phyloP scores from a whole-genome alignment of 2,113 vertebrate genomes.

The Oreochromis aureus region DNA sequence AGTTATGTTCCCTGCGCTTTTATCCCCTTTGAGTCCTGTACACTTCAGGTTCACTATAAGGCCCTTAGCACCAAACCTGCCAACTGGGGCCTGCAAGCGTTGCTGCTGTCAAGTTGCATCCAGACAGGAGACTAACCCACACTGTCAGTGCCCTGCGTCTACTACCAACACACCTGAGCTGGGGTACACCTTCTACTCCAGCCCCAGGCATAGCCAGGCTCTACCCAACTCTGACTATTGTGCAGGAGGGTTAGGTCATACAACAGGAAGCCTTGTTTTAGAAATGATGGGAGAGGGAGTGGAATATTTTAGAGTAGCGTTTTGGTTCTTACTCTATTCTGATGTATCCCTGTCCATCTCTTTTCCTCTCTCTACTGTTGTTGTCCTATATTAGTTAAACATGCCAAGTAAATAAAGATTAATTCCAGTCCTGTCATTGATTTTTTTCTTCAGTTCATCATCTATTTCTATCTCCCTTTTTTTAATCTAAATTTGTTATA shows the following conservation, averaged over 20 bases:
- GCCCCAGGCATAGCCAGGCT: constrained; percentile 51
- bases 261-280: constrained; percentile 14
- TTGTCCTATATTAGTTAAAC: not conserved
- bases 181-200: constrained; percentile 52
- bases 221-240: constrained; percentile 16
- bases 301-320: not conserved
- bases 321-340: not conserved
- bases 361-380: not conserved
- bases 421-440: not conserved
- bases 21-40: constrained; percentile 34
- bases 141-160: constrained; percentile 64
- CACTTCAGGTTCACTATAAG: constrained; percentile 45
- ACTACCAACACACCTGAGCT: constrained; percentile 67
- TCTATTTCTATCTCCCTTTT: not conserved
- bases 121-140: constrained; percentile 59
- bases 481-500: not conserved
- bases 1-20: constrained; percentile 28
- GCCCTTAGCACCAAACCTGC: constrained; percentile 57
- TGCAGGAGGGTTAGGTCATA: constrained; percentile 31
- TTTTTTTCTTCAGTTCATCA: not conserved
- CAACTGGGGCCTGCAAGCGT: constrained; percentile 54
- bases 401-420: not conserved
- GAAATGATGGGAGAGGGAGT: not conserved
- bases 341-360: not conserved
- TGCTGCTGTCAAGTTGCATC: constrained; percentile 69